Evolutionary conservation across 2,797 vertebrate genomes (phyloP).

Genomic region (Spondyliosoma cantharus): DNA sequence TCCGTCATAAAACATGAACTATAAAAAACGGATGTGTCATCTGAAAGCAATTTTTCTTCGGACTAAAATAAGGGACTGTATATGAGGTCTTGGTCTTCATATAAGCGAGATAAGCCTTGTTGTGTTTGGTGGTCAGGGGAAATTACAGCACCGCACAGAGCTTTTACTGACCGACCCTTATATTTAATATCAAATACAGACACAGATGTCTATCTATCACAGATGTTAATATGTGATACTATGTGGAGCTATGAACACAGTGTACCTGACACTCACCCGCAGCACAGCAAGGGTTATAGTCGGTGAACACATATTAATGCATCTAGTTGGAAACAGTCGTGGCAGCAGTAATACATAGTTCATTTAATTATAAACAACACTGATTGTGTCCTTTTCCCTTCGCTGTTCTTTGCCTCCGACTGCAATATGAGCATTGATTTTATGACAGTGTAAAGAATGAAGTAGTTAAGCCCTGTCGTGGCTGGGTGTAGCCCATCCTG

Average conservation of each 20-base stretch:
- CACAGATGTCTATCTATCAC: background rate
- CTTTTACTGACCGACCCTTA: constrained; percentile 45
- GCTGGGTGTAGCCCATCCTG: constrained; percentile 58
- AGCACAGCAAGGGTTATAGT: background rate
- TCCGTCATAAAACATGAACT: constrained; percentile 21
- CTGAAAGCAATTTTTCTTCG: constrained; percentile 30
- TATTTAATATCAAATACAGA: constrained; percentile 56
- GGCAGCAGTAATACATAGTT: constrained; percentile 43
- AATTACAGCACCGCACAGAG: constrained; percentile 51
- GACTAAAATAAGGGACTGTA: background rate
- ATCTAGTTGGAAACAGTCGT: constrained; percentile 19
- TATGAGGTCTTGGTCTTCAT: constrained; percentile 38
- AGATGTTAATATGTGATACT: constrained; percentile 48
- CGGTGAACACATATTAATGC: constrained; percentile 10
- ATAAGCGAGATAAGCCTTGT: constrained; percentile 38
- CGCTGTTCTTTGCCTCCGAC: constrained; percentile 47
- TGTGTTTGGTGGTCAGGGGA: constrained; percentile 44
- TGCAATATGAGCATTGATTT: constrained; percentile 74
- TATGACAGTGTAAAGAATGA: constrained; percentile 74
- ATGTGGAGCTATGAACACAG: constrained; percentile 4
- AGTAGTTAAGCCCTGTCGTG: constrained; percentile 62
- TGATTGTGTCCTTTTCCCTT: constrained; percentile 57
- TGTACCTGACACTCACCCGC: constrained; percentile 16
- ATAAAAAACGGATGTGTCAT: constrained; percentile 26
- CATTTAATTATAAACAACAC: constrained; percentile 62